Conservation (phyloP, 1,140 invertebrate genomes). For the Drosophila ogumai region DNA sequence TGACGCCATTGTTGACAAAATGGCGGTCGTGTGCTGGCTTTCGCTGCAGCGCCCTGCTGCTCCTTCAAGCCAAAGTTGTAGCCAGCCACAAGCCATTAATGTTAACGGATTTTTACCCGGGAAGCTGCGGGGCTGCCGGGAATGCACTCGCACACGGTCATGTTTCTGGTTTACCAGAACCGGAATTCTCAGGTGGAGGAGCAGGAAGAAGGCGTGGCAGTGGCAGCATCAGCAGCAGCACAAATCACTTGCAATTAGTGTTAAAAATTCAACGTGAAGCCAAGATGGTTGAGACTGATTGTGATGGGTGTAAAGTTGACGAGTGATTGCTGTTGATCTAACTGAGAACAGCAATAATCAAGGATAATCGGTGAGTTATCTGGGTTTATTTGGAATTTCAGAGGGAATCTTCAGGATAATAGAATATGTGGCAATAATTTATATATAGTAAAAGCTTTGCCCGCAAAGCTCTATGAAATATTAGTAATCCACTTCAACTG, state of each 20-base stretch:
- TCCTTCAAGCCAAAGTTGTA: conserved; percentile 23
- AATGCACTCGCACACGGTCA: conserved; percentile 23
- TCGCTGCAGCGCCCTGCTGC: conserved; percentile 17
- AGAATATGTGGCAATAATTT: not conserved
- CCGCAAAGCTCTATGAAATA: conserved; percentile 8
- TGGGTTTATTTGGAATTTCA: conserved; percentile 1
- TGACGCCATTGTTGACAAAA: conserved; percentile 82
- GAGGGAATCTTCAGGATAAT: not conserved
- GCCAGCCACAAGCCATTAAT: conserved; percentile 69
- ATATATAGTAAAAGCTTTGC: conserved; percentile 16
- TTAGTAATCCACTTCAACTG: conserved; percentile 48
- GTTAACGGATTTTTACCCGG: conserved; percentile 35
- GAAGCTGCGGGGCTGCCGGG: conserved; percentile 1
- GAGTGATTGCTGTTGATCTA: conserved; percentile 27
- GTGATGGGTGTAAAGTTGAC: conserved; percentile 26
- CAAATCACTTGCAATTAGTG: conserved; percentile 52
- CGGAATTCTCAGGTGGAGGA: not conserved
- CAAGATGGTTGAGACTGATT: conserved; percentile 9
- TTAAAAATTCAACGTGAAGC: conserved; percentile 34
- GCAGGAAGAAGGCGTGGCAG: conserved; percentile 19
- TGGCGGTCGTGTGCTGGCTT: conserved; percentile 68
- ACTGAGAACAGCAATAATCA: conserved; percentile 13
- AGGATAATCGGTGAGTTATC: conserved; percentile 5
- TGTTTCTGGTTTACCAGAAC: conserved; percentile 43
- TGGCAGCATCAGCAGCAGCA: conserved; percentile 6